Evolutionary conservation across 2,888 invertebrate genomes (phyloP), one percentile per base, ranked within the genome.

Genomic region (Mesorhabditis spiculigera): DNA sequence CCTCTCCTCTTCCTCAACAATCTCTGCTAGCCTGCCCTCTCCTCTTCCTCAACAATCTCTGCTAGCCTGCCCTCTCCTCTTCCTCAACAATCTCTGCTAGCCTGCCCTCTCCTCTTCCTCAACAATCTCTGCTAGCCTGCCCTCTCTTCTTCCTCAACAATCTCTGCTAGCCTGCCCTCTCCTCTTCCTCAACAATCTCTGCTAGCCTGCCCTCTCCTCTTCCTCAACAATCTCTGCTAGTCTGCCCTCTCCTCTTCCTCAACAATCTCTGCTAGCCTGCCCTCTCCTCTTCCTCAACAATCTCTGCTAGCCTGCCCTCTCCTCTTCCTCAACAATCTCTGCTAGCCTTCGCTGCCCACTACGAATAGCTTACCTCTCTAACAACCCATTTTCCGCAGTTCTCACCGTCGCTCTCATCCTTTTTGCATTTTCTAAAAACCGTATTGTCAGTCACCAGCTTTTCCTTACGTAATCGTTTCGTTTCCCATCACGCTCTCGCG

Each of bases 381-480:
- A 13, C 58, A 50, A 50, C n/a, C 58, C 58, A 50, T 50, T 50
- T 50, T n/a, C 58, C 58, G 58, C 58, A 50, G n/a, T 50, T 50
- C n/a, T 50, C 58, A 2, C 10, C 10, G 10, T 50, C n/a, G 8
- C n/a, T n/a, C 58, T 50, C 58, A n/a, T 50, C 58, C 58, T 10
- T 50, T 50, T 50, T 50, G 58, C n/a, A 50, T 50, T n/a, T 50
- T 50, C n/a, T 50, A 13, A 10, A 50, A 50, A 50, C 13, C 13
- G 50, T 50, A 50, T 50, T 6, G 6, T 50, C n/a, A n/a, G n/a
- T n/a, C n/a, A n/a, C n/a, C n/a, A n/a, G n/a, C n/a, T n/a, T n/a
- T 28, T 28, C 28, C 58, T 50, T n/a, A 50, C 58, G 58, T 50
- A n/a, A 50, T 50, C 58, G 58, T 50, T 50, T 50, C 10, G n/a